Conservation (phyloP, 92 coral and sea anemone species). For the Siderastrea radians region DNA sequence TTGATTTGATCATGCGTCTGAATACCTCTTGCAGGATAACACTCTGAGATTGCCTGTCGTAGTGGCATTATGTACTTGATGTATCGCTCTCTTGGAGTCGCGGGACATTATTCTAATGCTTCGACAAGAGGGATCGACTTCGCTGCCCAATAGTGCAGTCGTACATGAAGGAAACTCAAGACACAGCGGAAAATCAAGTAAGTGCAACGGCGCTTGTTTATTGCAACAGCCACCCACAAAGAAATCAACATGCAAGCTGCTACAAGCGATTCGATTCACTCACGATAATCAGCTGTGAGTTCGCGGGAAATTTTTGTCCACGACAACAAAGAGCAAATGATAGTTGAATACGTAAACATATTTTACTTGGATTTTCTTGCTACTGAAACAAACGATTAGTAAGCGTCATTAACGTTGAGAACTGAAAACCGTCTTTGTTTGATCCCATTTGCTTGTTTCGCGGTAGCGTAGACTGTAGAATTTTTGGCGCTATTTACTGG, state of each 20-base stretch:
- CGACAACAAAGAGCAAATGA: not conserved
- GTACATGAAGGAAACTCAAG: slow-evolving; percentile 43
- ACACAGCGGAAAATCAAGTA: slow-evolving; percentile 30
- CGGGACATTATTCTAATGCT: slow-evolving; percentile 61
- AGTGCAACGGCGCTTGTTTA: slow-evolving; percentile 14
- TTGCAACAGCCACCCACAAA: slow-evolving; percentile 8
- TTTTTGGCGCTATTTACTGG: not conserved
- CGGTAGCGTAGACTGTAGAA: not conserved
- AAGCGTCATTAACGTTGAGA: not conserved
- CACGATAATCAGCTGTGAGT: slow-evolving; percentile 6
- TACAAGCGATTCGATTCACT: not conserved
- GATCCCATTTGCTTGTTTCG: too few relatives aligned
- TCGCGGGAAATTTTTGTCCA: slow-evolving; percentile 30
- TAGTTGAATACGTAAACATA: not conserved
- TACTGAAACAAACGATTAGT: not conserved
- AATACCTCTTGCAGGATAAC: slow-evolving; percentile 34
- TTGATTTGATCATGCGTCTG: slow-evolving; percentile 36
- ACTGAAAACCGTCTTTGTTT: not conserved
- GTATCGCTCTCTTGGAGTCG: slow-evolving; percentile 38
- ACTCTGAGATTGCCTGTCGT: slow-evolving; percentile 21
- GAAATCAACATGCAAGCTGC: not conserved
- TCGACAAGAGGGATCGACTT: slow-evolving; percentile 49
- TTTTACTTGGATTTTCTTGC: not conserved
- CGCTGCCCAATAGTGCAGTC: slow-evolving; percentile 50
- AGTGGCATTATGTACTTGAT: slow-evolving; percentile 76